Percentiles rank a stretch among this genome's conserved stretches.
Conservation (phyloP, 2,113 vertebrate genomes). For the Pseudonaja textilis region DNA sequence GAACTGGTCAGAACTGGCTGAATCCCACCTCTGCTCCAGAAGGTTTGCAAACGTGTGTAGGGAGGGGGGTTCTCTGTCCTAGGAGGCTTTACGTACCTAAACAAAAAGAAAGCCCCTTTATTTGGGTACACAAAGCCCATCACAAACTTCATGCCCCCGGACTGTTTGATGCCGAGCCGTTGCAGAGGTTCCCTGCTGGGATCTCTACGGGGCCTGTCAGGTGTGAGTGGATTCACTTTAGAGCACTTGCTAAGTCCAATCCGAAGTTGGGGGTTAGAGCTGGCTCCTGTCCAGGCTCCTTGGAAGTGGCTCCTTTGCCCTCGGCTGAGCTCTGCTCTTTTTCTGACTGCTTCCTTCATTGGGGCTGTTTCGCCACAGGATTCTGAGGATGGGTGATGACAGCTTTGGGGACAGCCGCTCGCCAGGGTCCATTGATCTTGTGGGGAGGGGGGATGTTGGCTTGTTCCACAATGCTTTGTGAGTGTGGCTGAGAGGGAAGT, state of each 20-base stretch:
- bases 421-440: not conserved
- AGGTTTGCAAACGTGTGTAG: not conserved
- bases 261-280: conserved; percentile 66
- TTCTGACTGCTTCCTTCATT: conserved; percentile 50
- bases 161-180: conserved; percentile 34
- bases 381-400: conserved; percentile 48
- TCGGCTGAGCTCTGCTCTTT: conserved; percentile 46
- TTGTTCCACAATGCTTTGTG: not conserved
- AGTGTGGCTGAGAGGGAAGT: not conserved
- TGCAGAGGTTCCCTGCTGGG: conserved; percentile 50
- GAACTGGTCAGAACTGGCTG: too few relatives aligned
- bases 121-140: conserved; percentile 27
- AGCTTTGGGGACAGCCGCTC: conserved; percentile 26
- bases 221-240: conserved; percentile 62
- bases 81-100: not conserved
- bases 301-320: conserved; percentile 52
- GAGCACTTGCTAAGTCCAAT: conserved; percentile 65
- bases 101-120: not conserved
- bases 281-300: conserved; percentile 61
- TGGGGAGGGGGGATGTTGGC: not conserved
- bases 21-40: not conserved
- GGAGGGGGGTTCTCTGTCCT: not conserved
- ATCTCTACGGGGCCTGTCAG: conserved; percentile 62
- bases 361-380: conserved; percentile 14
- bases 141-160: conserved; percentile 10